Base-by-base conservation (phyloP, 2,888 invertebrate species). In the Nasonovia ribisnigri region DNA sequence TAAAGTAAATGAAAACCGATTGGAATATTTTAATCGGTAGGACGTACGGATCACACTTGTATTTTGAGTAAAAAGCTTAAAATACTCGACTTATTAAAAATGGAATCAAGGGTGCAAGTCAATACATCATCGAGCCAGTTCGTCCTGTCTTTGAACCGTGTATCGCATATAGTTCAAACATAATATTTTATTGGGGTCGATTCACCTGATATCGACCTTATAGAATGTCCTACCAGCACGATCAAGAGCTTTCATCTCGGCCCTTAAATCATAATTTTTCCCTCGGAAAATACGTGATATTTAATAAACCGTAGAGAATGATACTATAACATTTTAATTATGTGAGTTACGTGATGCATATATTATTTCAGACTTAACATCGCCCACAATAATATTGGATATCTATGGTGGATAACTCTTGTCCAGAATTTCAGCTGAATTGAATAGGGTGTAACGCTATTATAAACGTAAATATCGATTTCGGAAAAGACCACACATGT, bases 401-500 rank as follows among this genome's bases (percentile, higher is more conserved):
- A n/a, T n/a, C n/a, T n/a, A n/a, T 43, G 13, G 16, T 87, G 60
- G 20, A 46, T 43, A 26, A 84, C 57, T 46, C 57, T 16, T 26
- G 48, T 87, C 48, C 60, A 48, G 46, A 60, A 46, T 48, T 13
- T 13, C 46, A 24, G 16, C 3, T 48, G 36, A 43, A 86, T 29
- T n/a, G 60, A 84, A 84, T 91, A n/a, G 48, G 57, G 57, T 36
- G 57, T 91, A 54, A 84, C 43, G n/a, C 29, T 36, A 13, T 86
- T 46, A 51, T 20, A 43, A 87, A 91, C 84, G 36, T 46, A 36
- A 92, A 48, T 92, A 67, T 92, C 42, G 48, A 87, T 87, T 87
- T n/a, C n/a, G 46, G 13, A 86, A 86, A 46, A 36, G 60, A 92
- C 87, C 92, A 92, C 87, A 92, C 86, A 60, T 48, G 46, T n/a